Base-by-base conservation (phyloP, 2,113 vertebrate species). In the Vimba vimba region DNA sequence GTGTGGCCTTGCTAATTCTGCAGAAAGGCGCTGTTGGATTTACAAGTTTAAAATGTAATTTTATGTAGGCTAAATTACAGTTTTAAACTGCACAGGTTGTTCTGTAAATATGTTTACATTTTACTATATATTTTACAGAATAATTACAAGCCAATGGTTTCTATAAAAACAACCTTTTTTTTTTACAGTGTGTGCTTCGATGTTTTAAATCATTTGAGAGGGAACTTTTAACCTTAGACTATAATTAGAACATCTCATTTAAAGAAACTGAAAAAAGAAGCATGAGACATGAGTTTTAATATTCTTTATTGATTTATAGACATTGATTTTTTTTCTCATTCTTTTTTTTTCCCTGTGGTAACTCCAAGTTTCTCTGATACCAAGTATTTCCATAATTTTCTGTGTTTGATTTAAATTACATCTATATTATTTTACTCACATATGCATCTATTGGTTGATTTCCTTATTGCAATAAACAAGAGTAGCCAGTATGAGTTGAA, bases 391-490 rank as follows among this genome's bases (percentile, higher is more conserved):
- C 93, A 93, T 94, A 93, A 93, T 93, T 91, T 92, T 91, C 92
- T 36, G 80, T 93, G 50, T 93, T 93, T 92, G 79, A 92, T 94
- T 96, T 95, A 94, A 95, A 94, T 94, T 94, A 95, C 93, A 95
- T 93, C 94, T 93, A 95, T 93, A 92, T 91, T 94, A 92, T 94
- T 94, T 92, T 92, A 94, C 91, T 94, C 92, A 95, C 93, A 93
- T 94, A 94, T 92, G 93, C 92, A 92, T 94, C 92, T 94, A 94
- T 94, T 93, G 90, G 91, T 94, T 94, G 86, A 91, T 94, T 93
- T 94, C 94, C 92, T 95, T 96, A 96, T 95, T 96, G 95, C 95
- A 94, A 94, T 94, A 94, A 95, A 96, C 94, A 93, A 94, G 93
- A 95, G 93, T 94, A 94, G 93, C 94, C 95, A 92, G 92, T 92